phyloP scores from a whole-genome alignment of 1,140 invertebrate genomes.

The Pteromalus puparum region DNA sequence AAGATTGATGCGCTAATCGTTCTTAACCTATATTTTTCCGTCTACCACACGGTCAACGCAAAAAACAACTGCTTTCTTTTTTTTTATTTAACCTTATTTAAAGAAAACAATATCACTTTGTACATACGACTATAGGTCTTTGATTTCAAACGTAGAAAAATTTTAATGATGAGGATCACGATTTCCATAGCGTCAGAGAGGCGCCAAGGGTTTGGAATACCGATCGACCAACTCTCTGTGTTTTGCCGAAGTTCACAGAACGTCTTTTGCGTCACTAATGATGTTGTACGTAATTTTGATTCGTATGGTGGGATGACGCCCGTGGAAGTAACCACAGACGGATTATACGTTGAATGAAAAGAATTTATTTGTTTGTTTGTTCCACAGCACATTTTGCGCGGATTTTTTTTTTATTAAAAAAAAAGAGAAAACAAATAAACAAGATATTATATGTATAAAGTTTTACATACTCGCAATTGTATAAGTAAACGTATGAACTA shows the following conservation, averaged over 20 bases:
- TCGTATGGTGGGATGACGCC: background rate
- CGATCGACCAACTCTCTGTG: background rate
- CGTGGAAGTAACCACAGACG: background rate
- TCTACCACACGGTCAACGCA: background rate
- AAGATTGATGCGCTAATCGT: slow-evolving; percentile 42
- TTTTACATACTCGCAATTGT: background rate
- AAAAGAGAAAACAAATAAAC: too few species aligned
- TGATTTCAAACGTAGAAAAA: background rate
- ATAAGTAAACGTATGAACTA: background rate
- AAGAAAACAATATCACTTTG: too few species aligned
- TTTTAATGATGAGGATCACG: slow-evolving; percentile 24
- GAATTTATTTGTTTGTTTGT: background rate
- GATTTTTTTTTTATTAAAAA: background rate
- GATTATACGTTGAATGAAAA: background rate
- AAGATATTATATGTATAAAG: background rate
- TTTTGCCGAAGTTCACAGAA: slow-evolving; percentile 26
- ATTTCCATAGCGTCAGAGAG: background rate
- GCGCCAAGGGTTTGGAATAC: slow-evolving; percentile 17
- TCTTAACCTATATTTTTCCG: slow-evolving; percentile 43
- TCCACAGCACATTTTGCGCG: too few species aligned
- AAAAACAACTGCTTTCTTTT: background rate
- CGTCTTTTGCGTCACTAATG: slow-evolving; percentile 25
- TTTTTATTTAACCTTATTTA: background rate
- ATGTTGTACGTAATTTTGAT: background rate
- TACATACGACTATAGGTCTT: too few species aligned